Evolutionary conservation across 2,797 vertebrate species (phyloP).

Genomic region (Tolypeutes matacus): DNA sequence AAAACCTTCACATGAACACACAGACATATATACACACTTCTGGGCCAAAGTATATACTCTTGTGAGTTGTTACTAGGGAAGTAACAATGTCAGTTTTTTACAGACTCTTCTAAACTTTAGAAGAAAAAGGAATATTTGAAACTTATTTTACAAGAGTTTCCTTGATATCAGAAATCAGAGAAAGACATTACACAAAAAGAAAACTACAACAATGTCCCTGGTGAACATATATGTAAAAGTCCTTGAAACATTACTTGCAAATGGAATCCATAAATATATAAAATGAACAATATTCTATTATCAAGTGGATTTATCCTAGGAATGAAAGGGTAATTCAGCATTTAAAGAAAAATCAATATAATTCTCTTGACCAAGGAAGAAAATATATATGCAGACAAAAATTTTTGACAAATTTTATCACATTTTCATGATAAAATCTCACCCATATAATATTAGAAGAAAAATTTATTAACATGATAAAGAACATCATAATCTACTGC

Average conservation of each 20-base stretch:
- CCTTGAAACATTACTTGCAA: neutral
- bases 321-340: neutral
- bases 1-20: too few species aligned
- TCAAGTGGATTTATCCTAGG: neutral
- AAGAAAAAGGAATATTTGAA: neutral
- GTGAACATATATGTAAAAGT: neutral
- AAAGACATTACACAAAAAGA: neutral
- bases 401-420: neutral
- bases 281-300: neutral
- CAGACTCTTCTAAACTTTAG: neutral
- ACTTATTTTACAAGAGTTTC: neutral
- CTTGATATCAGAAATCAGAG: neutral
- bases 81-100: neutral
- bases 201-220: neutral
- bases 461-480: neutral
- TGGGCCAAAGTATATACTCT: neutral
- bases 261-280: neutral
- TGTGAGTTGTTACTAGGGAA: neutral
- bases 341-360: neutral
- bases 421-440: neutral
- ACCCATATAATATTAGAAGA: neutral
- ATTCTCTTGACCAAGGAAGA: neutral
- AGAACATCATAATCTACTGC: neutral
- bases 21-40: neutral
- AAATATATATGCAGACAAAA: neutral